Base-by-base conservation (phyloP, 2,113 vertebrate species). In the Trogon surrucura region DNA sequence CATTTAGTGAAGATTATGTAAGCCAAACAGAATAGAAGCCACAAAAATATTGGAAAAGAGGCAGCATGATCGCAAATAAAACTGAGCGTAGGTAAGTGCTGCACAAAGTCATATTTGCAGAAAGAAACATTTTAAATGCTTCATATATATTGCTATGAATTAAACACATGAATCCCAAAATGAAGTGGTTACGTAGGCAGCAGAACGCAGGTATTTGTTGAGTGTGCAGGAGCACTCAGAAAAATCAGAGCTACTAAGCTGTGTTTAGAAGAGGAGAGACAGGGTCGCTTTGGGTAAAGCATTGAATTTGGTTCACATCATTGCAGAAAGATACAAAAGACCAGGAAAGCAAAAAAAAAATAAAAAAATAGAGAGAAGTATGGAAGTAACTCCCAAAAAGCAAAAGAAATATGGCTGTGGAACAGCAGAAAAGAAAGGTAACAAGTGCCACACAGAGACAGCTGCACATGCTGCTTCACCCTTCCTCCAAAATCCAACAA, bases 31-130 rank as follows among this genome's bases (percentile, higher is more conserved):
- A 89, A 91, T 0, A 74, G 74, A 81, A 91, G n/a, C 53, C 74
- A 82, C 50, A 83, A 77, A 88, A 93, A 83, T 44, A 88, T 47
- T 45, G 56, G 22, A 73, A 83, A 88, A 90, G 36, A 91, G 54
- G 66, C 45, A 85, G 70, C 15, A 30, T 2, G 7, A 82, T 85
- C 4, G 12, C 90, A 90, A 91, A 79, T 77, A 87, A 80, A 94
- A 92, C 61, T 34, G 12, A 80, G 62, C 0, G 0, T 13, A 83
- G 75, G 9, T 38, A 82, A 90, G 32, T 66, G 66, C 71, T 90
- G 38, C 53, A 77, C 12, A 70, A 90, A 85, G 67, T 13, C 72
- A 60, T 67, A 71, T 67, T 85, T 77, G 27, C 36, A 80, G 75
- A 85, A 85, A 51, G 41, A 51, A 94, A 70, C 14, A 54, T 56